Conservation (phyloP, 2,113 vertebrate species). For the Misgurnus mizolepis region DNA sequence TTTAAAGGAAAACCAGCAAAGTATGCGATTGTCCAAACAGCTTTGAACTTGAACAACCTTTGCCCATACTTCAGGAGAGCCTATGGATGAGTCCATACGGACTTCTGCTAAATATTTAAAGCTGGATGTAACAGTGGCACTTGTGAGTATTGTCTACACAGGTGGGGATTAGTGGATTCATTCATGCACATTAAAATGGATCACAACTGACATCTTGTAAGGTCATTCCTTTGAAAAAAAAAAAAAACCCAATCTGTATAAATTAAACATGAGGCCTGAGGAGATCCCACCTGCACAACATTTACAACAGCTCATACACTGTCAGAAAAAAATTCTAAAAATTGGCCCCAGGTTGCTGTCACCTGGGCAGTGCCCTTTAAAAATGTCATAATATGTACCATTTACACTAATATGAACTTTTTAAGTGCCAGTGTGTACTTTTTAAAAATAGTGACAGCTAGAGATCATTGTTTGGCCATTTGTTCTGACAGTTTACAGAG, state of each 20-base stretch:
- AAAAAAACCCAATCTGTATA: slow-evolving; percentile 1
- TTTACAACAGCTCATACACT: background rate
- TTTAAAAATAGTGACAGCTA: no score
- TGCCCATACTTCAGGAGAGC: background rate
- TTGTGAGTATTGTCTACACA: slow-evolving; percentile 26
- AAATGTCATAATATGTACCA: no score
- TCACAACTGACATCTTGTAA: slow-evolving; percentile 47
- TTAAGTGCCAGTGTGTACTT: no score
- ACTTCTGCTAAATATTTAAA: slow-evolving; percentile 11
- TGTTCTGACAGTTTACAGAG: background rate
- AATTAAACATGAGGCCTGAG: slow-evolving; percentile 22
- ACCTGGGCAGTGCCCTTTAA: no score
- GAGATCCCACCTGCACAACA: slow-evolving; percentile 5
- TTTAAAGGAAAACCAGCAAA: background rate
- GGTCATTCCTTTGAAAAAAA: slow-evolving; percentile 39
- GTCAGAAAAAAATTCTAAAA: no score
- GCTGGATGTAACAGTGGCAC: background rate
- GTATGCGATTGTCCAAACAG: background rate
- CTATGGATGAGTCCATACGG: slow-evolving; percentile 21
- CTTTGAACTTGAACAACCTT: background rate
- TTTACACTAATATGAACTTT: no score
- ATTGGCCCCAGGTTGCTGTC: no score
- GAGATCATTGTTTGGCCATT: no score
- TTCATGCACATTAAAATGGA: slow-evolving; percentile 44
- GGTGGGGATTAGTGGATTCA: slow-evolving; percentile 45